Evolutionary conservation across 2,888 invertebrate species (phyloP).

Genomic region (Volucella inanis): DNA sequence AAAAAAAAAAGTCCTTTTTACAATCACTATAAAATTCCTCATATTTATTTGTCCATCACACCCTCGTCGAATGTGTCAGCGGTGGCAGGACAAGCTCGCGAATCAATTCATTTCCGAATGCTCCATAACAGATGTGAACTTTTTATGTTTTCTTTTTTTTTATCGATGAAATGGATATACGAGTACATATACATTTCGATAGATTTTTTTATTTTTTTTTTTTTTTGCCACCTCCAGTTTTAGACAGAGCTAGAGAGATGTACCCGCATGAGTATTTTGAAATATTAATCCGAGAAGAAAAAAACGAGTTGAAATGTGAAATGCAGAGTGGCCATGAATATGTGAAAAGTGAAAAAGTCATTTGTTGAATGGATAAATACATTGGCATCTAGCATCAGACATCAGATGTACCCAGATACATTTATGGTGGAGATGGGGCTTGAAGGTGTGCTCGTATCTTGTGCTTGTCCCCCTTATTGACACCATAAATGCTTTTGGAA

Average conservation of each 20-base stretch:
- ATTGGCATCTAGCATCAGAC: not conserved
- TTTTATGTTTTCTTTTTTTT: constrained; percentile 43
- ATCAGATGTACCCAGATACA: constrained; percentile 21
- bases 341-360: constrained; percentile 58
- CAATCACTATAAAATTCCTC: constrained; percentile 68
- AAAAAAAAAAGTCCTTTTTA: constrained; percentile 65
- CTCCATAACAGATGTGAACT: constrained; percentile 63
- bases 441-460: not conserved
- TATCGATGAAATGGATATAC: not conserved
- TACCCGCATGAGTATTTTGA: constrained; percentile 22
- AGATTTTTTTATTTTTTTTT: too few relatives aligned
- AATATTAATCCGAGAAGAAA: constrained; percentile 42
- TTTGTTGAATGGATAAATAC: constrained; percentile 65
- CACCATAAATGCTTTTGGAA: constrained; percentile 18
- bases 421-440: not conserved
- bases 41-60: constrained; percentile 60
- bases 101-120: constrained; percentile 69
- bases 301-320: constrained; percentile 41
- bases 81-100: constrained; percentile 15
- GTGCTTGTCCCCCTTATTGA: constrained; percentile 19
- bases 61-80: not conserved
- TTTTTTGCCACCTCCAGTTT: not conserved
- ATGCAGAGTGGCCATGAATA: constrained; percentile 57
- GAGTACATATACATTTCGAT: too few relatives aligned
- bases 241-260: not conserved